These are phyloP conservation scores for Itoplectis maculator DNA, from an alignment of 2,888 invertebrate species.

Conservation along the genomic window DNA sequence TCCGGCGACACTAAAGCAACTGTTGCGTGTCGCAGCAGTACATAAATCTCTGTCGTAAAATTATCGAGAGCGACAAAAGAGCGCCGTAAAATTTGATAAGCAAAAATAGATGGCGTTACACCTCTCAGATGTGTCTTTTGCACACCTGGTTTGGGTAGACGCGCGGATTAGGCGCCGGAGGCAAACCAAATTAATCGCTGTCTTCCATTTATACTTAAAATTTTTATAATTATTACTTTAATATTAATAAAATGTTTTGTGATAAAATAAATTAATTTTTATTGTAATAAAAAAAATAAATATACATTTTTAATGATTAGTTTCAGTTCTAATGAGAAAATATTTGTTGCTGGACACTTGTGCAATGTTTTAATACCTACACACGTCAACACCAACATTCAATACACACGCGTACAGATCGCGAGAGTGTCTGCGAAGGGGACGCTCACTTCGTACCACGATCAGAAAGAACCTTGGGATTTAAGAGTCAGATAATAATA, in stretches of 20 bases:
- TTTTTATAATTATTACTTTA: too few species aligned
- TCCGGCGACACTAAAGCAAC: too few species aligned
- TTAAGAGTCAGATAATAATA: not conserved
- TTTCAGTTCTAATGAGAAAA: not conserved
- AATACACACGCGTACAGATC: not conserved
- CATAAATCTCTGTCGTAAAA: too few species aligned
- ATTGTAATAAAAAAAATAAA: not conserved
- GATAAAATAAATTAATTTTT: too few species aligned
- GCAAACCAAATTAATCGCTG: not conserved
- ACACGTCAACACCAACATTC: not conserved
- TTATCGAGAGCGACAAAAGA: not conserved
- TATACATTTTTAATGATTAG: not conserved
- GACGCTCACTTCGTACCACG: conserved; percentile 1
- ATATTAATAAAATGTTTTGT: too few species aligned
- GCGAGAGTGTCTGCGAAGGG: not conserved
- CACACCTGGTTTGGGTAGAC: not conserved
- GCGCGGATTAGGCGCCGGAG: not conserved
- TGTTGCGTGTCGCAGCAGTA: too few species aligned
- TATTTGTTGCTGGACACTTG: not conserved
- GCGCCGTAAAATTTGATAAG: not conserved
- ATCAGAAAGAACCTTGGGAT: not conserved
- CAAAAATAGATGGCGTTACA: not conserved
- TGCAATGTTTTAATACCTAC: not conserved
- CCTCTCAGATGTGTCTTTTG: not conserved
- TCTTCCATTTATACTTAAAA: not conserved